Evolutionary conservation across 2,113 vertebrate species (phyloP), one percentile per base, ranked within the genome.

Genomic region (Rostratula benghalensis): DNA sequence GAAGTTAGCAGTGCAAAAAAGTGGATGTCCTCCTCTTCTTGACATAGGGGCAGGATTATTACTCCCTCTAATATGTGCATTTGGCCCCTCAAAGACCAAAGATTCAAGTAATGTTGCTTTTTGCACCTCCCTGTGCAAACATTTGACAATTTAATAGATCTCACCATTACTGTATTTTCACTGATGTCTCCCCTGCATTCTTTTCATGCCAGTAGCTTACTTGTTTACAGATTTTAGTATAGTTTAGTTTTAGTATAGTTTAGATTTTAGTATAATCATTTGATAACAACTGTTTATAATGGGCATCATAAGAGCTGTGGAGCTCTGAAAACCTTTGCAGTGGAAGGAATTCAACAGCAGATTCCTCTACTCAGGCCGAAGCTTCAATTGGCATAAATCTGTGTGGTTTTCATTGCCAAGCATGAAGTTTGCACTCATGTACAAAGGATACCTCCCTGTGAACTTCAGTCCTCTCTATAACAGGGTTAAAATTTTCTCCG

Each of bases 1-100:
- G 41, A 93, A 93, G 23, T 87, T 70, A 90, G 57, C 64, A 81
- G 83, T 43, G 57, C 60, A 92, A 90, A 92, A 88, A 63, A 76
- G 71, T 70, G 85, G 13, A 78, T 83, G 59, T 73, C 33, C 24
- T 91, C 12, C 61, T 87, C 50, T 65, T 74, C 46, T 35, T 27
- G 79, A 56, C 28, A 70, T 21, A 37, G 21, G 11, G 25, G 16
- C n/a, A 69, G 59, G 69, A 80, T 86, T 79, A 77, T 88, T 85
- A 45, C 56, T 78, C 25, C 71, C 80, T 73, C 39, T 41, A 88
- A 95, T 71, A 70, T 18, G 31, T 9, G 7, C 7, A 13, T 75
- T 84, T 78, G 50, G 30, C 16, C 27, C 46, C 18, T 57, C 76
- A 63, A 88, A 93, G 53, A 30, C 28, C 6, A 33, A 71, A 91